Evolutionary conservation across 2,113 vertebrate species (phyloP), one percentile per base, ranked within the genome.

Genomic region (Chionodraco myersi): DNA sequence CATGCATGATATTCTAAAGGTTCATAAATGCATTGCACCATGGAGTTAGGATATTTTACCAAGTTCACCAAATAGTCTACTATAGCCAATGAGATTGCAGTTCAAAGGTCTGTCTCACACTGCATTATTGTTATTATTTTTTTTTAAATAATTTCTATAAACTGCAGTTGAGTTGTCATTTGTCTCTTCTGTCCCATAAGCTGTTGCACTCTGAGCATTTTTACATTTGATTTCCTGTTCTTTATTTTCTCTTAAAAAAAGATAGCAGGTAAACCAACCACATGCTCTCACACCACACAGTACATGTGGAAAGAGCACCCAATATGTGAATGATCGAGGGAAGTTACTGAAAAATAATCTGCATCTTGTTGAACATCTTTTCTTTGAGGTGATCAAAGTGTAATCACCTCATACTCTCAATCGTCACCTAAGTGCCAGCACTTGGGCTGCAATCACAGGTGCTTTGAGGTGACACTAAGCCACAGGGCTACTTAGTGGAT

Each of bases 391-490:
- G 10, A 8, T 47, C 23, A 6, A 41, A 13, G 11, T 34, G 15
- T 16, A 12, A 77, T 14, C 5, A 1, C 45, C 56, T 12, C 52
- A 18, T 15, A 18, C 16, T 15, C 8, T n/a, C 26, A 14, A 23
- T 18, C 13, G 12, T 41, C 26, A 23, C 51, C 41, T 41, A 7
- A 0, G 11, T 15, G 36, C 63, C 45, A 23, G 36, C 3, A 14
- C 30, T 30, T 30, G 30, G 36, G 6, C 62, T 49, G 60, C n/a
- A 16, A 53, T 58, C n/a, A n/a, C 6, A 23, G 34, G 6, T 36
- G 61, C 49, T 66, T 26, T 58, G 1, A 52, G 72, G 21, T 70
- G 67, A 77, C 69, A 52, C 59, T 83, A 83, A 89, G 84, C 84
- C 72, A 47, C 62, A 0, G 56, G 49, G 58, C 61, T 11, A 3